Conservation (phyloP, 2,888 invertebrate species). For the Limnephilus auricula region DNA sequence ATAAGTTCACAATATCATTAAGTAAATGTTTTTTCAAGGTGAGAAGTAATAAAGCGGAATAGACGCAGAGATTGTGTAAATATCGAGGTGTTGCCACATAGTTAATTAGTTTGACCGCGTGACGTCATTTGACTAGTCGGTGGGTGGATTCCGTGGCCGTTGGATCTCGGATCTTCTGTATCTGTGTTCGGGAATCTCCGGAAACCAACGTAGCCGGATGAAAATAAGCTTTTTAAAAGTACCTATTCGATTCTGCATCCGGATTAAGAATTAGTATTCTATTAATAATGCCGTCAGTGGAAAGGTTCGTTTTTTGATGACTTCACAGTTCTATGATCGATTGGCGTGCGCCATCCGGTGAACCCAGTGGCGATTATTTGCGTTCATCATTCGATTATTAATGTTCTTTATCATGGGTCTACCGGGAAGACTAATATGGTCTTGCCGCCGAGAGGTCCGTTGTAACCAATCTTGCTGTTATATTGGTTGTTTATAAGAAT, state of each 20-base stretch:
- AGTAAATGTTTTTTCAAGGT: slow-evolving; percentile 21
- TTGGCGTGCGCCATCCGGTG: background rate
- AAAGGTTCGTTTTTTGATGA: slow-evolving; percentile 14
- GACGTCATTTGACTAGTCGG: slow-evolving; percentile 2
- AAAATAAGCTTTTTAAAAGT: background rate
- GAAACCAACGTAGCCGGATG: slow-evolving; percentile 22
- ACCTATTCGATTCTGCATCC: slow-evolving; percentile 18
- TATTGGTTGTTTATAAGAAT: background rate
- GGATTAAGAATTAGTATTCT: slow-evolving; percentile 34
- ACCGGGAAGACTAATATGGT: background rate
- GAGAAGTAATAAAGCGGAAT: slow-evolving; percentile 17
- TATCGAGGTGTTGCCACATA: slow-evolving; percentile 4
- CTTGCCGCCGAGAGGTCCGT: background rate
- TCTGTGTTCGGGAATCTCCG: slow-evolving; percentile 24
- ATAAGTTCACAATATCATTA: background rate
- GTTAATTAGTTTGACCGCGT: slow-evolving; percentile 36
- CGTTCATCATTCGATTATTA: background rate
- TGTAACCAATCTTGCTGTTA: background rate
- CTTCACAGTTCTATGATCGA: background rate
- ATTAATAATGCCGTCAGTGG: slow-evolving; percentile 12
- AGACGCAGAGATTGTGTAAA: slow-evolving; percentile 36
- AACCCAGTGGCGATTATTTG: background rate
- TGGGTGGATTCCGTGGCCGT: slow-evolving; percentile 22
- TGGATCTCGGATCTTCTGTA: background rate
- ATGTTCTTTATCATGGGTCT: background rate